Percentiles rank a stretch among this genome's conserved stretches.
These are phyloP conservation scores for Portevinia maculata DNA, from an alignment of 2,888 invertebrate genomes.

Conservation along the genomic window DNA sequence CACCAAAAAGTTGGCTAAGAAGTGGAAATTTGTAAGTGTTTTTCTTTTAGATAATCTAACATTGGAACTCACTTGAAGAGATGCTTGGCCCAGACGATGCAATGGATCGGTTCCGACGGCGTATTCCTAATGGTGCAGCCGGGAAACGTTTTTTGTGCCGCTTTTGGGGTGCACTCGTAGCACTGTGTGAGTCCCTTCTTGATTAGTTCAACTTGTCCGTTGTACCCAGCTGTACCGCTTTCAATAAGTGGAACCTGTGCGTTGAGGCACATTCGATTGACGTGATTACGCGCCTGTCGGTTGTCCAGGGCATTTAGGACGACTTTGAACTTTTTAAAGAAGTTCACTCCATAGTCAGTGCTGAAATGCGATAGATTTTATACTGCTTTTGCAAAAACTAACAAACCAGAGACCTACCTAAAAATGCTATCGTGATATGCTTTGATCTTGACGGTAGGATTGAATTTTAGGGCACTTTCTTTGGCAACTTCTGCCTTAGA, in stretches of 20 bases:
- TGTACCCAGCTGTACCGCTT: conserved; percentile 98
- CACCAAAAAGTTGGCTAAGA: conserved; percentile 96
- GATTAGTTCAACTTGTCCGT: conserved; percentile 96
- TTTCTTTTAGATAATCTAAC: not conserved
- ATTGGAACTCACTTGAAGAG: conserved; percentile 92
- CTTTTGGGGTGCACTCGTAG: conserved; percentile 97
- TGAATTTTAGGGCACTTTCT: conserved; percentile 94
- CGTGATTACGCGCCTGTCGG: conserved; percentile 97
- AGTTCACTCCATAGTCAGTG: conserved; percentile 93
- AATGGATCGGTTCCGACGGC: conserved; percentile 99
- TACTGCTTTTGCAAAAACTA: not conserved
- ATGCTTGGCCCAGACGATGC: conserved; percentile 99
- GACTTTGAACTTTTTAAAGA: conserved; percentile 94
- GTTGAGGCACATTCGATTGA: conserved; percentile 98
- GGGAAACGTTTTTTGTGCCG: conserved; percentile 95
- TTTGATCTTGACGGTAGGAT: conserved; percentile 93
- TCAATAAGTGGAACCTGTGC: conserved; percentile 97
- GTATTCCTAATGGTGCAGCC: conserved; percentile 99
- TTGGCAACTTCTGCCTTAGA: conserved; percentile 97
- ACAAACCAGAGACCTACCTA: conserved; percentile 85
- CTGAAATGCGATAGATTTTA: too few relatives aligned
- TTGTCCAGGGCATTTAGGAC: conserved; percentile 99
- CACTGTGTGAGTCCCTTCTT: conserved; percentile 95
- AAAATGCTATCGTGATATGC: conserved; percentile 97
- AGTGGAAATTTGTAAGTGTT: not conserved